Base-by-base conservation (phyloP, 2,797 vertebrate genomes). In the Coilia nasus region DNA sequence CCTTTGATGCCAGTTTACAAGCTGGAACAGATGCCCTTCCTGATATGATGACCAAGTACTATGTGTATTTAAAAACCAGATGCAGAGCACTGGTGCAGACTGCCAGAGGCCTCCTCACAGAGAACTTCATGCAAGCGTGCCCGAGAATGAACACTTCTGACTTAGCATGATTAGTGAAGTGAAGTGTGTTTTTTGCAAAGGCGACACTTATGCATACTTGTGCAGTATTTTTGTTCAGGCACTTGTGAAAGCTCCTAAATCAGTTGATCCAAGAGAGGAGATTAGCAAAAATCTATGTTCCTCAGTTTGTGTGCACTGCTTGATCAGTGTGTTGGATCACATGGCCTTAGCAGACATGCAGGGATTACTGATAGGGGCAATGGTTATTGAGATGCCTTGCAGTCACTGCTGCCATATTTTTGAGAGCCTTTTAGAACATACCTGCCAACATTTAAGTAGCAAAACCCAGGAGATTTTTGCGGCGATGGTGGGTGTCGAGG, bases 291-390 rank as follows among this genome's bases (percentile, higher is more conserved):
- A 10, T n/a, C 50, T 15, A 21, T 57, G 62, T 50, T 56, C 71
- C n/a, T 54, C 47, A 84, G 19, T 46, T 35, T 31, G 15, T 71
- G 19, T 21, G 71, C 71, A 19, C 31, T 78, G 71, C 15, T 78
- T 19, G 17, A 15, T 25, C 7, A 2, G 28, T 31, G 67, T 35
- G 31, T 78, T 44, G 15, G 15, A 78, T 78, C 71, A 78, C 35
- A 71, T 71, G 44, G 71, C 35, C 71, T 44, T 14, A 44, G 71
- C 41, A 41, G 71, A 41, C 41, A 78, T 44, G 71, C 71, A 78
- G 71, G 35, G 71, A 78, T 78, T 17, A 44, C 5, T 78, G 71
- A 78, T 21, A 78, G 35, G 35, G 31, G 41, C 15, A 78, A 35
- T 41, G 35, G 71, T 44, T 78, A 78, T 21, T 41, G 71, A 21